Percentiles rank a stretch among this genome's conserved stretches.
These are phyloP conservation scores for Acleris holmiana DNA, from an alignment of 2,888 invertebrate genomes.

Conservation along the genomic window DNA sequence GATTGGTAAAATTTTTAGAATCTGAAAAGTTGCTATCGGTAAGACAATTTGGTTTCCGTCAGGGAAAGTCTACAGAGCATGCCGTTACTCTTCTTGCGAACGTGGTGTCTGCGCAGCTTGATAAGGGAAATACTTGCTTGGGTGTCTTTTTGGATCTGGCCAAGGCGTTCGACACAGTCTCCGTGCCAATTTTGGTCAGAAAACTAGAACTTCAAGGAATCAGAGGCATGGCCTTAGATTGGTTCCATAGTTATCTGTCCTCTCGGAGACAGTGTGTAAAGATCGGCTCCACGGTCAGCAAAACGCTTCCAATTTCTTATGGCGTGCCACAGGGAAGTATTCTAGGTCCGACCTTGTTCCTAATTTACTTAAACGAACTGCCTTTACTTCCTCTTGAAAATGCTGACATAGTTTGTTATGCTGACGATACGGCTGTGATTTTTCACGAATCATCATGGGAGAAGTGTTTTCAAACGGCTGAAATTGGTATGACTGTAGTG, in stretches of 20 bases:
- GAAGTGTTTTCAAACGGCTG: neutral
- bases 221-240: constrained; percentile 19
- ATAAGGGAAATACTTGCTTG: constrained; percentile 29
- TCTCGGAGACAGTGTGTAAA: constrained; percentile 22
- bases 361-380: constrained; percentile 26
- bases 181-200: constrained; percentile 29
- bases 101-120: constrained; percentile 6
- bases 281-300: constrained; percentile 1
- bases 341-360: constrained; percentile 34
- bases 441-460: neutral
- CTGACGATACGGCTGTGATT: constrained; percentile 35
- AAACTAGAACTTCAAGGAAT: constrained; percentile 36
- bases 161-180: too few relatives aligned
- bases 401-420: constrained; percentile 18
- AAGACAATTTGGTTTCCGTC: neutral
- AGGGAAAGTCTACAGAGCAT: neutral
- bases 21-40: neutral
- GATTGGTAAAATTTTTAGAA: neutral
- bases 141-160: constrained; percentile 17
- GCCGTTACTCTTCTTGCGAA: neutral
- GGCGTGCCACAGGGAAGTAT: constrained; percentile 37
- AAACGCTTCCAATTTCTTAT: neutral
- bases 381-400: constrained; percentile 3
- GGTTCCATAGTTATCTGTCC: constrained; percentile 27
- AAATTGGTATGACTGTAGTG: neutral